Evolutionary conservation across 2,888 invertebrate species (phyloP), one percentile per base, ranked within the genome.

Genomic region (Lacanobia oleracea): DNA sequence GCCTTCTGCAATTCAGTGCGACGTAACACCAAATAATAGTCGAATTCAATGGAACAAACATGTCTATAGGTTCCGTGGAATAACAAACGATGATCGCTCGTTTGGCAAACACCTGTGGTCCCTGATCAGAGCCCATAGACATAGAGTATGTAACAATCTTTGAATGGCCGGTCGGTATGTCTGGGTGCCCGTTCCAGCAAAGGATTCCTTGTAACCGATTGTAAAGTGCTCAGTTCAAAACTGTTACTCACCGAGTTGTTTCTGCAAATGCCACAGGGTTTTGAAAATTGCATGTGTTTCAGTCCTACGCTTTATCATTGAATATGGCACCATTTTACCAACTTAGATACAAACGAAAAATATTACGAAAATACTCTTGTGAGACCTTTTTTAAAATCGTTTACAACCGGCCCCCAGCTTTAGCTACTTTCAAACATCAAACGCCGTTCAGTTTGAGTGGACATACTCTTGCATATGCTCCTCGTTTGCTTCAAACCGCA

Each of bases 401-500:
- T 12, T 73, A 7, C 5, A 57, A 7, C 51, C 33, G 12, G 33
- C 16, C 40, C n/a, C 27, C 48, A 40, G 48, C 50, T 64, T 74
- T 21, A 51, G 83, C 63, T 73, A 51, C 50, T 64, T 56, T 59
- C n/a, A 56, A 76, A 84, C 71, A 71, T 81, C 81, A 81, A 81
- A 81, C 81, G 54, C 27, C 63, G 64, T 66, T 81, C 64, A 84
- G 69, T 77, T 70, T 67, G 77, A 75, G 80, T 81, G 85, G 77
- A 67, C 82, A 71, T 48, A 67, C 67, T 74, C 68, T 60, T 62
- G 45, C 63, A 64, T 66, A 82, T 66, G 79, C 50, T 70, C 71
- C 54, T 21, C 66, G 54, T 77, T 77, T 65, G 64, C 50, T 84
- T 62, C 45, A 77, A 84, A 77, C 66, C 54, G 37, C 43, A 54